Evolutionary conservation across 1,140 invertebrate genomes (phyloP).

Genomic region (Drosophila sturtevanti): DNA sequence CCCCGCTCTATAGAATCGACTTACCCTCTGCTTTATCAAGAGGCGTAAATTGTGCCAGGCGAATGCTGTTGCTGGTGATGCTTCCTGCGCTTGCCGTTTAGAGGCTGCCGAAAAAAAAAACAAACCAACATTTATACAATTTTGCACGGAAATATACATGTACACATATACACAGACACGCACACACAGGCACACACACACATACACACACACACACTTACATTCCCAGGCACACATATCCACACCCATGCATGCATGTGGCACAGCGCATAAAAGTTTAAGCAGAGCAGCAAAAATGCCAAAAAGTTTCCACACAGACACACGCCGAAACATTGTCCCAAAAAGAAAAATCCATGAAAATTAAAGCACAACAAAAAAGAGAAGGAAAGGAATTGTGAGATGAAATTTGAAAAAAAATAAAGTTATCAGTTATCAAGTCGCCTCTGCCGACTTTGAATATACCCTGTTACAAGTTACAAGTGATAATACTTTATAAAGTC

Average conservation of each 20-base stretch:
- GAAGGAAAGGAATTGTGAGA: neutral
- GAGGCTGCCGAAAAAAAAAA: slow-evolving; percentile 68
- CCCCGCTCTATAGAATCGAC: neutral
- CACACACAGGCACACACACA: slow-evolving; percentile 6
- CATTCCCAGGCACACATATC: slow-evolving; percentile 10
- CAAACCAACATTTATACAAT: slow-evolving; percentile 69
- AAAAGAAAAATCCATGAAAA: slow-evolving; percentile 76
- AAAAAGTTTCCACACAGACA: slow-evolving; percentile 73
- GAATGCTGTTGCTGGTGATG: slow-evolving; percentile 52
- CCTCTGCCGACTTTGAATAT: too few species aligned
- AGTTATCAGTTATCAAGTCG: too few species aligned
- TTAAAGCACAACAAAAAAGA: slow-evolving; percentile 59
- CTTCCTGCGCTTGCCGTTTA: slow-evolving; percentile 75
- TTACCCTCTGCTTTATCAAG: slow-evolving; percentile 12
- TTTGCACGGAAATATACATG: slow-evolving; percentile 73
- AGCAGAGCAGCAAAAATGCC: slow-evolving; percentile 77
- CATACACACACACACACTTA: slow-evolving; percentile 19
- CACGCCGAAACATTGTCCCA: slow-evolving; percentile 30
- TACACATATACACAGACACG: slow-evolving; percentile 1
- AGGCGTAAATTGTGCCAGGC: slow-evolving; percentile 74
- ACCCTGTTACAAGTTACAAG: too few species aligned
- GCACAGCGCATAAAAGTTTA: slow-evolving; percentile 74
- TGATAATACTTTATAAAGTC: too few species aligned
- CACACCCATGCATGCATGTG: slow-evolving; percentile 25
- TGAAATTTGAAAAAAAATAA: slow-evolving; percentile 2